Base-by-base conservation (phyloP, 1,140 invertebrate genomes). In the Apis laboriosa region DNA sequence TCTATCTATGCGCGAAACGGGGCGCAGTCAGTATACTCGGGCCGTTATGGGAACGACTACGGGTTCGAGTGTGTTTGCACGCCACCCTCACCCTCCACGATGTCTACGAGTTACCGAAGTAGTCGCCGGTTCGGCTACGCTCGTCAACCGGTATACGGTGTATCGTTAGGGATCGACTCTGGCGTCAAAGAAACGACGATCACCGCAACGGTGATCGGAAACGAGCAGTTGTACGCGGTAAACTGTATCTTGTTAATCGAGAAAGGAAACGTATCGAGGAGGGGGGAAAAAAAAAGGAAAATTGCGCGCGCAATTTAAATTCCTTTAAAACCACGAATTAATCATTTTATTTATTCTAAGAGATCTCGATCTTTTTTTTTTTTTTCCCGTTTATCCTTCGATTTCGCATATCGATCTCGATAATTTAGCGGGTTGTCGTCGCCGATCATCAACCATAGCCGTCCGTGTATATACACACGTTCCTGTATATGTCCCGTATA, bases 301-400 rank as follows among this genome's bases (percentile, higher is more conserved):
- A 34, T 34, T 34, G 34, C 43, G 74, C 72, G 56, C 86, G 63
- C 84, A 80, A 80, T 86, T 89, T 89, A 86, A 88, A 85, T 86
- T 88, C 79, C 86, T 77, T 88, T 71, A 66, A n/a, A n/a, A n/a
- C 19, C 43, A 43, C 21, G 67, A 9, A 24, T n/a, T 24, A 28
- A 63, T n/a, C 34, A 4, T 34, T 34, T 34, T 3, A 34, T 34
- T 34, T 34, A 34, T 34, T 34, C 34, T 3, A 34, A 34, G 28
- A 34, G 34, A 1, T 28, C 28, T 1, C 1, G 28, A 34, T 34
- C 34, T 34, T 34, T 34, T 4, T 34, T 34, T 34, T 34, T 34
- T 34, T 34, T 2, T 34, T 4, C 0, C 34, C 34, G 24, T 24
- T 24, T 24, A 24, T 34, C 34, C 34, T 2, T 28, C 80, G 55